Percentiles rank a stretch among this genome's conserved stretches.
phyloP scores from a whole-genome alignment of 1,140 invertebrate species.

The Sipha flava region DNA sequence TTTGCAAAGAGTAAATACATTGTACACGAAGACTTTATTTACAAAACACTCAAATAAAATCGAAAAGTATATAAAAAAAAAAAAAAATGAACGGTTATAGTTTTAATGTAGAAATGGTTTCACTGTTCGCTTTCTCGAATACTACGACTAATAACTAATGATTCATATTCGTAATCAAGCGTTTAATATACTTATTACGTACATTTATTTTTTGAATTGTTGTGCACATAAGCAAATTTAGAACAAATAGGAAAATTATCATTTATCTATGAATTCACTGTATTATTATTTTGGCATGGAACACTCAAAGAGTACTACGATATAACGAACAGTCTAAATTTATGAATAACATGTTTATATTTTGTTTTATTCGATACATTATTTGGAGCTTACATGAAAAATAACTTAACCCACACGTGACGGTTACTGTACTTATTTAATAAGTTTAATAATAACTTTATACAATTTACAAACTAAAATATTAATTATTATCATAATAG shows the following conservation, averaged over 20 bases:
- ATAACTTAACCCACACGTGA: neutral
- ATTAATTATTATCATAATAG: no score
- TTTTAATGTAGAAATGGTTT: neutral
- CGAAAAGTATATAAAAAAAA: neutral
- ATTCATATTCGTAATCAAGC: neutral
- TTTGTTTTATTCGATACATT: neutral
- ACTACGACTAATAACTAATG: neutral
- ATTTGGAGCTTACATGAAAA: neutral
- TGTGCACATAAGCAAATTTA: neutral
- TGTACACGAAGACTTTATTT: neutral
- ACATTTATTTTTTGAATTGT: neutral
- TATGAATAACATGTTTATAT: neutral
- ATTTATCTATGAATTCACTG: neutral
- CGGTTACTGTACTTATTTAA: neutral
- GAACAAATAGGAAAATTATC: neutral
- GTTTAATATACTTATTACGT: neutral
- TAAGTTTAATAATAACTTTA: no score
- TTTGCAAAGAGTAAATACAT: neutral
- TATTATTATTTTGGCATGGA: neutral
- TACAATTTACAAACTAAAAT: no score
- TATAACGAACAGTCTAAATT: neutral
- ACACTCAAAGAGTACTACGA: neutral
- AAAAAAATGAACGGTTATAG: no score
- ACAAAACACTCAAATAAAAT: neutral
- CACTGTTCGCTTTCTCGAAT: no score